phyloP scores from a whole-genome alignment of 2,113 vertebrate genomes.

The Dromiciops gliroides region DNA sequence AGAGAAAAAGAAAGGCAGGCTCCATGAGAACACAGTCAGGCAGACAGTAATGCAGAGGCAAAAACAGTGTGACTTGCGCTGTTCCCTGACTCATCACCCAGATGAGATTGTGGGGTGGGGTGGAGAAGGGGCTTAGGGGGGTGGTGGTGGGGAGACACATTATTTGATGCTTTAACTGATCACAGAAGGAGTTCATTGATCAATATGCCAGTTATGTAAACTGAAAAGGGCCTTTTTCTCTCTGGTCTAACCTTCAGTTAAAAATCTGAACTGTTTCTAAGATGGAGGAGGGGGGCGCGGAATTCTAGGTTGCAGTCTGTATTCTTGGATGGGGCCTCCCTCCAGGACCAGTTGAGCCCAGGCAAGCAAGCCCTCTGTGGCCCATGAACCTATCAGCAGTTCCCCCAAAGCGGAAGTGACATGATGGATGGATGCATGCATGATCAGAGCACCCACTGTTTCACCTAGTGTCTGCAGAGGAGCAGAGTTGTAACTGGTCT shows the following conservation, averaged over 20 bases:
- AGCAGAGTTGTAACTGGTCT: conserved; percentile 70
- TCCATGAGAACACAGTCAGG: conserved; percentile 23
- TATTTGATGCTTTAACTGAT: conserved; percentile 80
- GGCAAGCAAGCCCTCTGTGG: neutral
- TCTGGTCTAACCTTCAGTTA: conserved; percentile 70
- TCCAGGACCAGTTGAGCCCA: conserved; percentile 59
- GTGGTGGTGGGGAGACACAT: conserved; percentile 48
- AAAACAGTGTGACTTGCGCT: conserved; percentile 21
- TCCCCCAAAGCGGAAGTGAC: conserved; percentile 67
- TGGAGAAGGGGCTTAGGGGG: conserved; percentile 47
- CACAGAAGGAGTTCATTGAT: conserved; percentile 66
- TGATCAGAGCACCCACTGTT: conserved; percentile 60
- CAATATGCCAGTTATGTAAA: conserved; percentile 61
- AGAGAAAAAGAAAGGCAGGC: conserved; percentile 60
- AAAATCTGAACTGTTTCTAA: conserved; percentile 62
- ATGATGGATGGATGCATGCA: conserved; percentile 27
- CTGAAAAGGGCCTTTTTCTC: conserved; percentile 68
- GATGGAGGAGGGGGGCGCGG: conserved; percentile 64
- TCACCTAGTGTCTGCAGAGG: conserved; percentile 44
- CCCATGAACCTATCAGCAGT: conserved; percentile 64
- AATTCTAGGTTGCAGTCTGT: conserved; percentile 68
- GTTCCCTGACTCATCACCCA: conserved; percentile 8
- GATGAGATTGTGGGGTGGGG: conserved; percentile 42
- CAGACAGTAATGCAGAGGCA: neutral
- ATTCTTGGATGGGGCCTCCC: conserved; percentile 67